Conservation (phyloP, 2,797 vertebrate species). For the Myoxocephalus aenaeus region DNA sequence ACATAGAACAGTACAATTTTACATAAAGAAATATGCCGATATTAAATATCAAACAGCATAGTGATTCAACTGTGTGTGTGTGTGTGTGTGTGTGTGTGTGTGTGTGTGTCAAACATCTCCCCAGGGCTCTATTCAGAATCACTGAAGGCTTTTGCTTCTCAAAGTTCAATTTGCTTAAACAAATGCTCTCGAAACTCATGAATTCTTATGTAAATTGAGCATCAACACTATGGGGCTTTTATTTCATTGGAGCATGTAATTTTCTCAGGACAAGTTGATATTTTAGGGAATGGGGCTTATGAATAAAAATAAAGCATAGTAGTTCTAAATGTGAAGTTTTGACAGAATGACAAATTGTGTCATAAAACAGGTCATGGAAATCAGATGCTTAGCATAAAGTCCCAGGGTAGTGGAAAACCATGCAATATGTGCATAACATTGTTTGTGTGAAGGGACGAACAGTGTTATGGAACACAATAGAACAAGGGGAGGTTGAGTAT, state of each 20-base stretch:
- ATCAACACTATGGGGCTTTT: slow-evolving; percentile 52
- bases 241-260: slow-evolving; percentile 55
- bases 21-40: slow-evolving; percentile 12
- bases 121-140: slow-evolving; percentile 46
- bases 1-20: slow-evolving; percentile 17
- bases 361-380: slow-evolving; percentile 54
- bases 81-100: slow-evolving; percentile 1
- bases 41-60: slow-evolving; percentile 16
- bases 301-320: slow-evolving; percentile 74
- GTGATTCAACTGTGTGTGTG: not conserved
- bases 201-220: slow-evolving; percentile 67
- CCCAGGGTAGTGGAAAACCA: slow-evolving; percentile 36
- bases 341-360: slow-evolving; percentile 61
- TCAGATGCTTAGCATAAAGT: slow-evolving; percentile 18
- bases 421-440: slow-evolving; percentile 28
- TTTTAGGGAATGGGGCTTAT: slow-evolving; percentile 59
- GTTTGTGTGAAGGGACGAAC: slow-evolving; percentile 34
- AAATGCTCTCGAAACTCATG: slow-evolving; percentile 62
- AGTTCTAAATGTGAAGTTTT: slow-evolving; percentile 68
- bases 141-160: slow-evolving; percentile 46
- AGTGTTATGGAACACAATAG: slow-evolving; percentile 10
- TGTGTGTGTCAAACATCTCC: slow-evolving; percentile 35
- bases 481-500: slow-evolving; percentile 8
- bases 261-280: slow-evolving; percentile 61
- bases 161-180: slow-evolving; percentile 67